phyloP scores from a whole-genome alignment of 2,888 invertebrate genomes.

The Mimas tiliae region DNA sequence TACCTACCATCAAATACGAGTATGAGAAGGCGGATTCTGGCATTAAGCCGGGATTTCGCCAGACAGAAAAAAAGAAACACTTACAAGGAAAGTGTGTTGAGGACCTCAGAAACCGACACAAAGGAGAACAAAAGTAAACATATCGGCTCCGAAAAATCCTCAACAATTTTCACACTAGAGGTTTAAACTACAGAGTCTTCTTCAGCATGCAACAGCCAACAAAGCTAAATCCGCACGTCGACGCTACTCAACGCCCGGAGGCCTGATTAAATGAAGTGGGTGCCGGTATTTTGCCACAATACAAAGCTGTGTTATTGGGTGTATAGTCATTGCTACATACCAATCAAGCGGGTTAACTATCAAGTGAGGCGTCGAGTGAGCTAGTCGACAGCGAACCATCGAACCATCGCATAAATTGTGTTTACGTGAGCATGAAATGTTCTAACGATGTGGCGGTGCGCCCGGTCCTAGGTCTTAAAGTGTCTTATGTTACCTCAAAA shows the following conservation, averaged over 20 bases:
- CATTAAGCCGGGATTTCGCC: too few species aligned
- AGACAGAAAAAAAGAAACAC: not conserved
- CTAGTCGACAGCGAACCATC: slow-evolving; percentile 36
- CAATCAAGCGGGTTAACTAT: slow-evolving; percentile 46
- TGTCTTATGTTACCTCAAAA: slow-evolving; percentile 6
- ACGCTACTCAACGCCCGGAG: slow-evolving; percentile 29
- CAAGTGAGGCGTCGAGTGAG: slow-evolving; percentile 38
- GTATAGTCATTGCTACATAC: slow-evolving; percentile 44
- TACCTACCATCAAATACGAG: too few species aligned
- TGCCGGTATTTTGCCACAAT: slow-evolving; percentile 38
- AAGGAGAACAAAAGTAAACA: slow-evolving; percentile 5
- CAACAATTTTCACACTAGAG: slow-evolving; percentile 1
- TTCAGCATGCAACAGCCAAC: not conserved
- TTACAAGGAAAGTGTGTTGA: not conserved
- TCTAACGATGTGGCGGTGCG: slow-evolving; percentile 15
- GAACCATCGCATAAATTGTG: slow-evolving; percentile 42
- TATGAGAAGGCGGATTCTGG: too few species aligned
- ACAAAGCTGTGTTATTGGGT: slow-evolving; percentile 41
- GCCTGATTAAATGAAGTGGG: slow-evolving; percentile 43
- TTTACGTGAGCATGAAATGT: slow-evolving; percentile 38
- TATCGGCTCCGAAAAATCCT: slow-evolving; percentile 6
- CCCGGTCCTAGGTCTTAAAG: slow-evolving; percentile 23
- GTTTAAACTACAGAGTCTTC: slow-evolving; percentile 13
- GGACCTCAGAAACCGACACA: slow-evolving; percentile 3
- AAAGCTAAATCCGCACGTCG: slow-evolving; percentile 29